Evolutionary conservation across 2,113 vertebrate species (phyloP), one percentile per base, ranked within the genome.

Genomic region (Poecilia latipinna): DNA sequence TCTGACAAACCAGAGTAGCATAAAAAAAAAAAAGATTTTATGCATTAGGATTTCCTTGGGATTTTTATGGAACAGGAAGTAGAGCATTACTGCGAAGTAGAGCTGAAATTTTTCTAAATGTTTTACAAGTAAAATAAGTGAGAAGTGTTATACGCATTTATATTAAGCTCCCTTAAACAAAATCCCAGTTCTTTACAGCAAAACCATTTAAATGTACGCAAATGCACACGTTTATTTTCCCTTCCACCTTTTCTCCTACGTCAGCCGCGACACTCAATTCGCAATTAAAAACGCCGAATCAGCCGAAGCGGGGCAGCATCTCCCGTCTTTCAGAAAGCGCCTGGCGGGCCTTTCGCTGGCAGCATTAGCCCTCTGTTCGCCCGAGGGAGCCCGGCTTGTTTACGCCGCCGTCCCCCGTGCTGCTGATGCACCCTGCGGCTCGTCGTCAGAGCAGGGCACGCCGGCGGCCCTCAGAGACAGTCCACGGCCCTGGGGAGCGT

Each of bases 341-440:
- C 22, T 63, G 17, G 54, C 57, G 7, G 68, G 51, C 24, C 70
- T 69, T 73, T 74, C 70, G 68, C 63, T 62, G 57, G 68, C 71
- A 66, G 76, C 24, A 76, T 65, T 29, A 67, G 73, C 64, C 63
- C 44, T 67, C 24, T 67, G 22, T 33, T 26, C 74, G 72, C 91
- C 81, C 85, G 0, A 42, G 91, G 90, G 92, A 90, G 5, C 61
- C 26, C n/a, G 31, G 78, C 88, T 93, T 94, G 93, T 94, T 94
- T 94, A 93, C 93, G 44, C 72, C 42, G 60, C 80, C 64, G 0
- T 78, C 86, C 84, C 29, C 83, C 68, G 76, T 19, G 83, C 82
- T 87, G 89, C 91, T 90, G 89, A 93, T 72, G 84, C 89, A 82
- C 75, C 85, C 84, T 81, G 75, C 68, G 65, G 86, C 80, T 89